Conservation (phyloP, 2,888 invertebrate species). For the Nymphalis urticae region DNA sequence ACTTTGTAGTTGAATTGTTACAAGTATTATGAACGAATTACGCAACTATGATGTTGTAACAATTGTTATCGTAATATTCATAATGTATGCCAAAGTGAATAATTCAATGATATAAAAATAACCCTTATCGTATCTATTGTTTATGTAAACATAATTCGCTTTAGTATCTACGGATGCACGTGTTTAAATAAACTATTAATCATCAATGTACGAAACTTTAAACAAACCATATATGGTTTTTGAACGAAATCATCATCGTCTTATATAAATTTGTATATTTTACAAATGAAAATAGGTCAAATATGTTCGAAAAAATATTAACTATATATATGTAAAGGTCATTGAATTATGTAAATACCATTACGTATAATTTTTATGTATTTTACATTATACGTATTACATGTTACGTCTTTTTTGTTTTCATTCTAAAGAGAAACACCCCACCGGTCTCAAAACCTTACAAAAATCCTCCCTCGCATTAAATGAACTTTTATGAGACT, state of each 20-base stretch:
- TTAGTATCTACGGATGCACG: slow-evolving; percentile 1
- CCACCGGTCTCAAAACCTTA: slow-evolving; percentile 45
- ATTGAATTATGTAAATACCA: no score
- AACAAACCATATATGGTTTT: background rate
- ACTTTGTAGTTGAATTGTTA: slow-evolving; percentile 2
- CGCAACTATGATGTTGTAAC: background rate
- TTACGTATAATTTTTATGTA: no score
- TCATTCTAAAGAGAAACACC: slow-evolving; percentile 35
- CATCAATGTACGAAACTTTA: background rate
- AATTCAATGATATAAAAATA: background rate
- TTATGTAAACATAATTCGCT: background rate
- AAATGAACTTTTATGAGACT: slow-evolving; percentile 58
- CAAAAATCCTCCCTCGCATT: slow-evolving; percentile 54
- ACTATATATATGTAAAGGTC: no score
- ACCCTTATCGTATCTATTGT: slow-evolving; percentile 2
- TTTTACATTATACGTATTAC: background rate
- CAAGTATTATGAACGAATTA: background rate
- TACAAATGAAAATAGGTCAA: background rate
- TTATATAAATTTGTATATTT: background rate
- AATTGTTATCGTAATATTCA: background rate
- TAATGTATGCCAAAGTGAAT: background rate
- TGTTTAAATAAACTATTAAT: slow-evolving; percentile 7
- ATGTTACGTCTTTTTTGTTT: slow-evolving; percentile 6
- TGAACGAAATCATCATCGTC: background rate
- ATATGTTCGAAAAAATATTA: no score